Conservation (phyloP, 2,797 vertebrate genomes). For the Sebastes baramenuke region DNA sequence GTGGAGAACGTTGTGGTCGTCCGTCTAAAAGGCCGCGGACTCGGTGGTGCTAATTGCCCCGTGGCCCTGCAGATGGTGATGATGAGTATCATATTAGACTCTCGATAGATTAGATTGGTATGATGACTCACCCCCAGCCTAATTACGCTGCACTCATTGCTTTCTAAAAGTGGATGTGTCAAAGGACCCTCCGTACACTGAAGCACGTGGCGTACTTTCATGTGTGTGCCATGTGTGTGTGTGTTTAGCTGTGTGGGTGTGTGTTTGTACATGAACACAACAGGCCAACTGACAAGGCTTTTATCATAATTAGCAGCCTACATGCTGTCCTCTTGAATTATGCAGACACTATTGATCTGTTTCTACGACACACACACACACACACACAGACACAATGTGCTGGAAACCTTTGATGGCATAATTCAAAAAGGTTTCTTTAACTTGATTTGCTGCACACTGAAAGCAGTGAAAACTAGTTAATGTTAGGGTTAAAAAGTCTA, state of each 20-base stretch:
- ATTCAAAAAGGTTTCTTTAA: conserved; percentile 3
- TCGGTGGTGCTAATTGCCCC: background rate
- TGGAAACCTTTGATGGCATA: conserved; percentile 31
- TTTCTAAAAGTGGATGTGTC: conserved; percentile 44
- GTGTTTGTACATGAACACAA: conserved; percentile 45
- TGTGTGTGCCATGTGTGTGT: conserved; percentile 1
- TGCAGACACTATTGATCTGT: conserved; percentile 72
- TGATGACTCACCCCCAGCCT: conserved; percentile 50
- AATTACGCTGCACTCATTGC: conserved; percentile 39
- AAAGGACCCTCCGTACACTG: conserved; percentile 1
- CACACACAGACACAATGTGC: conserved; percentile 11
- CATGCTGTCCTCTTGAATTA: conserved; percentile 84
- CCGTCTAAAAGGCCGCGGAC: background rate
- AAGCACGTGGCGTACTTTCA: conserved; percentile 7
- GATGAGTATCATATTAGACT: conserved; percentile 30
- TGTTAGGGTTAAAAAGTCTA: background rate
- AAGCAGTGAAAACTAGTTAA: background rate
- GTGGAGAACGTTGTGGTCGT: background rate
- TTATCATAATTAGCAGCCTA: conserved; percentile 73
- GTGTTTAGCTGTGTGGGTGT: conserved; percentile 7
- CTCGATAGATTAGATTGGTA: conserved; percentile 29
- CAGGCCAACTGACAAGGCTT: conserved; percentile 76
- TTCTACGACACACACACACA: conserved; percentile 39
- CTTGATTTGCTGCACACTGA: background rate
- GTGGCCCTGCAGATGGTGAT: background rate